Evolutionary conservation across 2,888 invertebrate genomes (phyloP), one percentile per base, ranked within the genome.

Genomic region (Cerastis leucographa): DNA sequence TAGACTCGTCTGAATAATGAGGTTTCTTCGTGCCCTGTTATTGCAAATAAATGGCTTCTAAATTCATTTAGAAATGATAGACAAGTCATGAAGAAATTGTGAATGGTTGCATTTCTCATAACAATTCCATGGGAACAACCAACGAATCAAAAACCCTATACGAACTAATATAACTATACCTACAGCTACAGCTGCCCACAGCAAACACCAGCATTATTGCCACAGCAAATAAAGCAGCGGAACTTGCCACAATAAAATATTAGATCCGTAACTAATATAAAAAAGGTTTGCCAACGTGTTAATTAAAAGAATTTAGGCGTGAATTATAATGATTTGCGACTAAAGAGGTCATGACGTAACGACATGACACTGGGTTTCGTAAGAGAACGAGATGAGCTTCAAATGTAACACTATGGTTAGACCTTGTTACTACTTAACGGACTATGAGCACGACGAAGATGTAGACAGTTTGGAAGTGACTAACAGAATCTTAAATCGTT

Each of bases 401-500:
- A 87, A 87, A 90, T 88, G 89, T 91, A 88, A 88, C 87, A 86
- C 88, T 90, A 82, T 92, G 91, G 91, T 90, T 89, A 91, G 94
- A 93, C 94, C 94, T 94, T 94, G 94, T 88, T 89, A 89, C 94
- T 91, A 93, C 91, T 94, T 94, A 91, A 94, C 94, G 94, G 89
- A 75, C 78, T 67, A 70, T 93, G 93, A 91, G 67, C 94, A 94
- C 88, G 74, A 51, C 89, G n/a, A 2, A 56, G 90, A 90, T 84
- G 25, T 87, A 79, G 2, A 73, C 8, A 11, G 8, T 44, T 59
- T 85, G 44, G 80, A 82, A 78, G 76, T 51, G 81, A 12, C 74
- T 46, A 0, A 25, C 69, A 64, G 29, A 62, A 40, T 71, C 62
- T 35, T 54, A 12, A 40, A 44, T 77, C 29, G 5, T 17, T 19